phyloP scores from a whole-genome alignment of 1,140 invertebrate species.

The Saxidomus purpurata region DNA sequence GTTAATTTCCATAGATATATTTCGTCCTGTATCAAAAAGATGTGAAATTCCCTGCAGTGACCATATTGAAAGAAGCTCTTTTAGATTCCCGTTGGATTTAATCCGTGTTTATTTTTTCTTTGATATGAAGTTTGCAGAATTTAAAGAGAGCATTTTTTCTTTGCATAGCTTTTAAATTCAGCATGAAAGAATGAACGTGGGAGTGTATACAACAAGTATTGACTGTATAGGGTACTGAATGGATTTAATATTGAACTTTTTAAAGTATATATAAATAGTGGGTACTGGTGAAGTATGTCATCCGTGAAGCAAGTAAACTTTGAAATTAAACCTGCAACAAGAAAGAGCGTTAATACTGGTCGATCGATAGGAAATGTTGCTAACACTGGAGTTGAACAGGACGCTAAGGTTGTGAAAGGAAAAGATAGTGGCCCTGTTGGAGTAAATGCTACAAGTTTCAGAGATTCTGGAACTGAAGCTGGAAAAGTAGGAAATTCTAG shows the following conservation, averaged over 20 bases:
- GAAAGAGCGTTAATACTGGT: neutral
- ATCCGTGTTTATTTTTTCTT: neutral
- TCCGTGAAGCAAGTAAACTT: conserved; percentile 48
- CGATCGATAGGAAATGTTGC: conserved; percentile 19
- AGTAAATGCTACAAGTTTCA: too few relatives aligned
- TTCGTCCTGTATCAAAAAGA: neutral
- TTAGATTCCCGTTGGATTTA: neutral
- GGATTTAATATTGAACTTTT: conserved; percentile 40
- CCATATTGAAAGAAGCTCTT: neutral
- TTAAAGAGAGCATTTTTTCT: conserved; percentile 13
- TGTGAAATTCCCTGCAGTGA: neutral
- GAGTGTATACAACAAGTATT: conserved; percentile 16
- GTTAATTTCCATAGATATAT: neutral
- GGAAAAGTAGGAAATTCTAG: neutral
- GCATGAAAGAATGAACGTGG: neutral
- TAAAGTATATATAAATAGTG: conserved; percentile 1
- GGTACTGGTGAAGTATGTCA: conserved; percentile 38
- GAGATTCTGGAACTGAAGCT: neutral
- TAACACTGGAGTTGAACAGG: conserved; percentile 8
- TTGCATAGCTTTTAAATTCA: neutral
- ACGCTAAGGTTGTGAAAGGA: neutral
- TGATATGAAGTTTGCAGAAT: neutral
- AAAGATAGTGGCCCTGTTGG: neutral
- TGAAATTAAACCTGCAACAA: conserved; percentile 47
- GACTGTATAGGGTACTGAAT: conserved; percentile 1